These are phyloP conservation scores for Subanguina moxae DNA, from an alignment of 1,140 invertebrate species.

Conservation along the genomic window DNA sequence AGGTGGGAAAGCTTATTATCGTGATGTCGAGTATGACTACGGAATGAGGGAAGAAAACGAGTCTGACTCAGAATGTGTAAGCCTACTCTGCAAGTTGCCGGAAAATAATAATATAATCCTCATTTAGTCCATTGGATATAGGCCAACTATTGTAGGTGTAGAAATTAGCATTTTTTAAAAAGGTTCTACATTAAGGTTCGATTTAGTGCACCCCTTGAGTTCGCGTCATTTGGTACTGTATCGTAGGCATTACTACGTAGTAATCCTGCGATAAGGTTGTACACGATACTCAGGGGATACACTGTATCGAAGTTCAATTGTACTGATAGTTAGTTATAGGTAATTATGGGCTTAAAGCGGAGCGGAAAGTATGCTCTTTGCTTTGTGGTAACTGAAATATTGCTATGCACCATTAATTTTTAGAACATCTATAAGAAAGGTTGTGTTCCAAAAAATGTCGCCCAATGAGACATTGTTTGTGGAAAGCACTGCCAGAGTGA, in stretches of 20 bases:
- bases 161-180: too few species aligned
- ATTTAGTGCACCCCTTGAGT: too few species aligned
- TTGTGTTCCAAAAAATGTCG: constrained; percentile 99
- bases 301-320: constrained; percentile 6
- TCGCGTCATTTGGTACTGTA: too few species aligned
- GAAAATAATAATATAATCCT: neutral
- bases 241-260: too few species aligned
- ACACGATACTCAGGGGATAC: too few species aligned
- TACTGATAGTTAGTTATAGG: neutral
- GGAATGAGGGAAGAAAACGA: constrained; percentile 37
- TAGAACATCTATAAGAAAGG: constrained; percentile 94
- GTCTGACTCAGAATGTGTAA: constrained; percentile 37
- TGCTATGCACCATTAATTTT: neutral
- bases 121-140: constrained; percentile 28
- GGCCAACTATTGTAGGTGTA: constrained; percentile 33
- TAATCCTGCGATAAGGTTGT: too few species aligned
- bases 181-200: too few species aligned
- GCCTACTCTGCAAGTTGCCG: neutral
- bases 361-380: constrained; percentile 74
- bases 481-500: constrained; percentile 95
- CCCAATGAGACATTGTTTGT: constrained; percentile 99
- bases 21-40: constrained; percentile 30
- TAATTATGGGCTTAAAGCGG: constrained; percentile 60
- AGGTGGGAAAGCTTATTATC: constrained; percentile 23
- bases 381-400: neutral